Evolutionary conservation across 92 coral and sea anemone genomes (phyloP).

Genomic region (Pocillopora grandis): DNA sequence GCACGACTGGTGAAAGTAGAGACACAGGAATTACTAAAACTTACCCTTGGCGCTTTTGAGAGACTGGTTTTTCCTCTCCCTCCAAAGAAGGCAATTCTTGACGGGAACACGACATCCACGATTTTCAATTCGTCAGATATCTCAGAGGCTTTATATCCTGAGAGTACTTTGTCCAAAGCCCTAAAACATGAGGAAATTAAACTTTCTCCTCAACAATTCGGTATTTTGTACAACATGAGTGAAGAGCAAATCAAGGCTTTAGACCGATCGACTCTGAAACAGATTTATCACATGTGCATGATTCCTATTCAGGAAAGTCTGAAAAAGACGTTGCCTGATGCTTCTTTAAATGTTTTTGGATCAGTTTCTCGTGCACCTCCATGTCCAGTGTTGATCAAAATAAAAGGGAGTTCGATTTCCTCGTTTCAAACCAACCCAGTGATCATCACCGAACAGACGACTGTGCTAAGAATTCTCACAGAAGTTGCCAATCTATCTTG

Average conservation of each 20-base stretch:
- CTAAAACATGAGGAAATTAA: conserved; percentile 22
- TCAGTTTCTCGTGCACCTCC: conserved; percentile 25
- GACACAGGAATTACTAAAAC: conserved; percentile 40
- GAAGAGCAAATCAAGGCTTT: conserved; percentile 50
- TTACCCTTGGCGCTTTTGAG: conserved; percentile 49
- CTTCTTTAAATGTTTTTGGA: conserved; percentile 55
- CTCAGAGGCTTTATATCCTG: conserved; percentile 14
- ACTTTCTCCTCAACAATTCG: conserved; percentile 40
- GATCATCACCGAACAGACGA: conserved; percentile 20
- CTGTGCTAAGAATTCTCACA: conserved; percentile 55
- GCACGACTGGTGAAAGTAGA: conserved; percentile 52
- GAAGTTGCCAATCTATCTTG: conserved; percentile 44
- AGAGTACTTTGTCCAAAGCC: background rate
- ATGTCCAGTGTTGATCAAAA: conserved; percentile 44
- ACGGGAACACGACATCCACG: conserved; percentile 28
- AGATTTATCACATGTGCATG: conserved; percentile 56
- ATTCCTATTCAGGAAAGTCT: conserved; percentile 24
- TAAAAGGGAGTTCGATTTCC: conserved; percentile 51
- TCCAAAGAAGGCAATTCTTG: conserved; percentile 44
- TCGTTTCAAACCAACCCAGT: conserved; percentile 19
- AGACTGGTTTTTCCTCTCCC: conserved; percentile 38
- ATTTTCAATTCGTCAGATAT: conserved; percentile 30
- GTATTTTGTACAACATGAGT: conserved; percentile 62
- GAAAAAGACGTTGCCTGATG: conserved; percentile 43
- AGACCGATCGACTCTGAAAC: conserved; percentile 42